These are phyloP conservation scores for Clunio marinus DNA, from an alignment of 2,888 invertebrate genomes.

Conservation along the genomic window DNA sequence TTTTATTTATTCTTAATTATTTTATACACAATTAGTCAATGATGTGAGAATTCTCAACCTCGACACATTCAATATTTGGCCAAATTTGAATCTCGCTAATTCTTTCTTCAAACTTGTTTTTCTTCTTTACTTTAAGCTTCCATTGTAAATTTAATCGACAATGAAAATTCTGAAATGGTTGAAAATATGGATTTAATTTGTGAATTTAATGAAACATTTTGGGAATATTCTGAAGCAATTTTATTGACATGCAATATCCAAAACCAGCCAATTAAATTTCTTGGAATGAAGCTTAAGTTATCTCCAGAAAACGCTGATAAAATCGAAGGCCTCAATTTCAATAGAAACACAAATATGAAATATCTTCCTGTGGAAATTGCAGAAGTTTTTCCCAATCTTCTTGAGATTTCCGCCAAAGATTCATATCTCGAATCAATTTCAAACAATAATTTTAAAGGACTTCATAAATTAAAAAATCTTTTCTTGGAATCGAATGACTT, in stretches of 20 bases:
- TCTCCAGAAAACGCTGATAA: neutral
- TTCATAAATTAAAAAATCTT: conserved; percentile 9
- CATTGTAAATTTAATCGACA: no score
- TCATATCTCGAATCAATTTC: conserved; percentile 6
- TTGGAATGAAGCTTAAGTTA: neutral
- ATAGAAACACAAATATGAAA: neutral
- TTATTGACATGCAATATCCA: conserved; percentile 6
- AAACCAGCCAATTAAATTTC: neutral
- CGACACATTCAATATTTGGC: no score
- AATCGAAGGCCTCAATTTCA: conserved; percentile 1
- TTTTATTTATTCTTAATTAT: no score
- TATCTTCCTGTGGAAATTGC: conserved; percentile 5
- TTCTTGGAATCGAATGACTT: neutral
- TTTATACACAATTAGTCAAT: no score
- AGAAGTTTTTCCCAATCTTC: conserved; percentile 8
- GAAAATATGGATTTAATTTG: no score
- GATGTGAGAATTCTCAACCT: no score
- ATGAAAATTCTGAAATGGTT: no score
- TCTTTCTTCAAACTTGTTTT: no score
- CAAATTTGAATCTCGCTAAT: no score
- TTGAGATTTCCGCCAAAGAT: neutral
- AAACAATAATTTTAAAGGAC: conserved; percentile 4
- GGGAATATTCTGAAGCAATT: neutral
- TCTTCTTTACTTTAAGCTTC: no score
- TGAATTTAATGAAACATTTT: neutral